These are phyloP conservation scores for Oryctolagus cuniculus DNA, from an alignment of 2,113 vertebrate species.

Conservation along the genomic window mOryCun1.1 NC_091440.1:16708501-16709000, in stretches of 20 bases:
- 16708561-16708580: slow-evolving; percentile 79
- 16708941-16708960: not conserved
- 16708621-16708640: not conserved
- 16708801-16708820: not conserved
- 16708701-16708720: not conserved
- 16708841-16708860: not conserved
- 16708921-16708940: not conserved
- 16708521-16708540: slow-evolving; percentile 93
- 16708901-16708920: not conserved
- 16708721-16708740: not conserved
- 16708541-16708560: slow-evolving; percentile 88
- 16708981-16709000: not conserved
- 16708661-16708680: not conserved
- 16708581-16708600: not conserved
- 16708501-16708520: slow-evolving; percentile 95
- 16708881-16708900: not conserved
- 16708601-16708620: not conserved
- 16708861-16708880: not conserved
- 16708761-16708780: not conserved
- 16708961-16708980: not conserved
- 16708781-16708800: not conserved
- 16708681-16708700: not conserved
- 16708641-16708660: not conserved
- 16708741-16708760: not conserved
- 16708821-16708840: too few species aligned